Evolutionary conservation across 1,140 invertebrate genomes (phyloP).

Genomic region (Pentalonia nigronervosa): DNA sequence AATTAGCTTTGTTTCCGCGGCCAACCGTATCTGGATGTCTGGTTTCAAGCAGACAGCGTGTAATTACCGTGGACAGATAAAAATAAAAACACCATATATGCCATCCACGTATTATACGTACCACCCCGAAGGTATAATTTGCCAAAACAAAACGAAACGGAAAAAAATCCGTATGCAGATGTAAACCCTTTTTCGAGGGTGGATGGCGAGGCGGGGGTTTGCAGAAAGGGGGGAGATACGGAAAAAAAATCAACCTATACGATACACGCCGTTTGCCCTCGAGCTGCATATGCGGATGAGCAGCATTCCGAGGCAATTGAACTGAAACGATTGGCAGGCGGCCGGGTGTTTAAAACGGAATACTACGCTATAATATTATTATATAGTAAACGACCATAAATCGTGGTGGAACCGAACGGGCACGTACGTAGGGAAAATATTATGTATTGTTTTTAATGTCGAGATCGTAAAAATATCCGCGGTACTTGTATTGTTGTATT

Average conservation of each 20-base stretch:
- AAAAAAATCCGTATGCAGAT: conserved; percentile 39
- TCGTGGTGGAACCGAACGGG: background rate
- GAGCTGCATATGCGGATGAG: background rate
- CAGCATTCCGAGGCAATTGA: conserved; percentile 30
- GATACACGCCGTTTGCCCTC: background rate
- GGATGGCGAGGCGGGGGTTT: background rate
- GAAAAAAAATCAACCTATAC: background rate
- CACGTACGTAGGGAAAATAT: background rate
- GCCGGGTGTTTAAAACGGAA: conserved; percentile 37
- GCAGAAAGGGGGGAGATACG: background rate
- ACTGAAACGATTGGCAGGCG: conserved; percentile 31
- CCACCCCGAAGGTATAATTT: conserved; percentile 22
- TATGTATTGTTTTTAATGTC: background rate
- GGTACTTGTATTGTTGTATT: background rate
- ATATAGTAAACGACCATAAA: conserved; percentile 38
- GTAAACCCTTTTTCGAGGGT: background rate
- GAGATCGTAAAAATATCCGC: background rate
- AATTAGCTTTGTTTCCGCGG: conserved; percentile 54
- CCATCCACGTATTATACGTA: background rate
- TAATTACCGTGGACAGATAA: conserved; percentile 46
- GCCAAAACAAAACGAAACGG: conserved; percentile 6
- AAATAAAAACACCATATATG: conserved; percentile 32
- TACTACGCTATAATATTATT: background rate
- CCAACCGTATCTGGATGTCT: conserved; percentile 40
- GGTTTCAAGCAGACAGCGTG: conserved; percentile 51